phyloP scores from a whole-genome alignment of 2,888 invertebrate genomes.

The Drosophila testacea region DNA sequence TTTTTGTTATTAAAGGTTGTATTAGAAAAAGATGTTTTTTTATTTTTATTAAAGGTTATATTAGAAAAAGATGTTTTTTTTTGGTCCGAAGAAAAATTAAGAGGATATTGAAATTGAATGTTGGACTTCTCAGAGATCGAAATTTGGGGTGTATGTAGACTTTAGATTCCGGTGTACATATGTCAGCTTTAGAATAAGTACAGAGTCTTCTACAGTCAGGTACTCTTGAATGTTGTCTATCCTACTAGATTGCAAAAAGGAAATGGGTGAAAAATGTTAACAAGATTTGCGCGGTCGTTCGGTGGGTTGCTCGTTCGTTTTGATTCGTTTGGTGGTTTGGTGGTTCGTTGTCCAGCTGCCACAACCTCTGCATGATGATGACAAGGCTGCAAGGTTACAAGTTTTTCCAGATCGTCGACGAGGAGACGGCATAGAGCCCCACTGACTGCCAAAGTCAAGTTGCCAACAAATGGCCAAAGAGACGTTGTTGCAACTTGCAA shows the following conservation, averaged over 20 bases:
- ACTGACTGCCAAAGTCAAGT: constrained; percentile 47
- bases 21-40: too few species aligned
- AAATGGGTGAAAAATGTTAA: constrained; percentile 77
- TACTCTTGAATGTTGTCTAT: too few species aligned
- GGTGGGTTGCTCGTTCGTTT: constrained; percentile 20
- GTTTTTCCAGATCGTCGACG: constrained; percentile 71
- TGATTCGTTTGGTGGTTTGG: constrained; percentile 20
- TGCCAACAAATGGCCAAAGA: constrained; percentile 28
- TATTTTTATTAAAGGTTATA: too few species aligned
- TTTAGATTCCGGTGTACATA: too few species aligned
- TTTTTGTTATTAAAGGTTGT: too few species aligned
- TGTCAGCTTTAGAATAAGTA: too few species aligned
- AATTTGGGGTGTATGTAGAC: too few species aligned
- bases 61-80: too few species aligned
- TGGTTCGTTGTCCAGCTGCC: constrained; percentile 35
- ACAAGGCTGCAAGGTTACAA: constrained; percentile 80
- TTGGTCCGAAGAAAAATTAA: too few species aligned
- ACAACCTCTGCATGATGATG: constrained; percentile 61
- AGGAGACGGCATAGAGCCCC: constrained; percentile 48
- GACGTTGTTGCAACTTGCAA: constrained; percentile 2
- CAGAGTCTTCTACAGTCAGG: too few species aligned
- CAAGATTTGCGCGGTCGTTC: constrained; percentile 70
- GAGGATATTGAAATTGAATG: too few species aligned
- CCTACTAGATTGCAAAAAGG: constrained; percentile 51
- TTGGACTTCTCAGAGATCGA: too few species aligned